These are phyloP conservation scores for Pluvialis apricaria DNA, from an alignment of 2,113 vertebrate genomes.

Conservation along the genomic window DNA sequence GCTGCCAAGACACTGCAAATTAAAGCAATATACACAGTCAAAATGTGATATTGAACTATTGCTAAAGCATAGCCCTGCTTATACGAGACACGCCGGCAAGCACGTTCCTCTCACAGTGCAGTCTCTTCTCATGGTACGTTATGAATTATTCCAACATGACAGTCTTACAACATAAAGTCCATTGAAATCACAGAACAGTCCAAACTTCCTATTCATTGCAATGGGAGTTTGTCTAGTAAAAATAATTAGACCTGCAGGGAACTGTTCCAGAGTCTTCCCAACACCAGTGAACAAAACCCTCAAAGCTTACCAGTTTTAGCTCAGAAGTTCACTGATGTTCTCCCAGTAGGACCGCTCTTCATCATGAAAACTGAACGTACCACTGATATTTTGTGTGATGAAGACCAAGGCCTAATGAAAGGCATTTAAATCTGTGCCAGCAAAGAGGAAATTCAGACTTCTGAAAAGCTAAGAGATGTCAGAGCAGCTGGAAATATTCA, in stretches of 20 bases:
- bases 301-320: constrained; percentile 60
- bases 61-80: not conserved
- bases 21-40: constrained; percentile 12
- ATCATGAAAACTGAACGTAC: constrained; percentile 35
- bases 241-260: constrained; percentile 69
- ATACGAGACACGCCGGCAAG: not conserved
- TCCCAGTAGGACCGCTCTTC: constrained; percentile 26
- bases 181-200: not conserved
- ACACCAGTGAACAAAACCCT: constrained; percentile 39
- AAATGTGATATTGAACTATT: not conserved
- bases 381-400: constrained; percentile 10
- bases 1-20: constrained; percentile 21
- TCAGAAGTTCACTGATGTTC: constrained; percentile 35
- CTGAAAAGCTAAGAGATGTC: constrained; percentile 22
- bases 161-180: not conserved
- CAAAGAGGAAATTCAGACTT: not conserved
- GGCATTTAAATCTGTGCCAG: constrained; percentile 19
- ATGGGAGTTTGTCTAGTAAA: constrained; percentile 39
- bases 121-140: not conserved
- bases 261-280: constrained; percentile 46
- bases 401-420: constrained; percentile 43
- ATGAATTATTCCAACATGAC: not conserved
- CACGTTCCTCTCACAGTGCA: not conserved
- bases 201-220: constrained; percentile 29
- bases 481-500: constrained; percentile 43